Conservation (phyloP, 2,113 vertebrate genomes). For the Emberiza fucata region DNA sequence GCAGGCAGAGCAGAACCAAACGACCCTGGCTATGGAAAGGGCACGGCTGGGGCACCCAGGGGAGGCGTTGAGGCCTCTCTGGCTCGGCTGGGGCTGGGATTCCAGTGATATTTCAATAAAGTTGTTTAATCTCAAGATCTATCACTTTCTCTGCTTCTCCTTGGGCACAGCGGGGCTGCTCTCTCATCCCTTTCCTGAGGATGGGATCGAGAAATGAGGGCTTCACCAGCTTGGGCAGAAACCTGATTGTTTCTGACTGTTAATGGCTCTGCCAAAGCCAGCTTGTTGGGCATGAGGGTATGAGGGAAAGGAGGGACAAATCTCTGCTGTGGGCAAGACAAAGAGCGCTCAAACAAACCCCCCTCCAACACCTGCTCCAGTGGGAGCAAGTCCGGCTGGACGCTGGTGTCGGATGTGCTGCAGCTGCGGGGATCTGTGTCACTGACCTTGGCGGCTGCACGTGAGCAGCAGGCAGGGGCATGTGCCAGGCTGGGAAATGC, state of each 20-base stretch:
- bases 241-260: not conserved
- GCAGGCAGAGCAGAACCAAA: not conserved
- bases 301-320: fast-evolving
- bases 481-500: fast-evolving
- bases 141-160: not conserved
- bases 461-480: fast-evolving
- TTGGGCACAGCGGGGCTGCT: not conserved
- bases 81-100: not conserved
- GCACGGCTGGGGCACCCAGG: not conserved
- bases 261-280: not conserved
- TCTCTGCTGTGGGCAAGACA: not conserved
- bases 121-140: fast-evolving
- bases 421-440: not conserved
- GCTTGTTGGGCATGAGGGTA: fast-evolving
- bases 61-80: not conserved
- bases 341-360: fast-evolving
- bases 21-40: fast-evolving
- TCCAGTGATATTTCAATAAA: fast-evolving
- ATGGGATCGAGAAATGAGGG: fast-evolving
- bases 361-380: fast-evolving
- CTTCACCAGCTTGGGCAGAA: not conserved
- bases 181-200: not conserved
- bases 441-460: not conserved
- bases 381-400: fast-evolving
- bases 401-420: fast-evolving